Evolutionary conservation across 2,113 vertebrate species (phyloP), one percentile per base, ranked within the genome.

Genomic region (Urocitellus parryii): DNA sequence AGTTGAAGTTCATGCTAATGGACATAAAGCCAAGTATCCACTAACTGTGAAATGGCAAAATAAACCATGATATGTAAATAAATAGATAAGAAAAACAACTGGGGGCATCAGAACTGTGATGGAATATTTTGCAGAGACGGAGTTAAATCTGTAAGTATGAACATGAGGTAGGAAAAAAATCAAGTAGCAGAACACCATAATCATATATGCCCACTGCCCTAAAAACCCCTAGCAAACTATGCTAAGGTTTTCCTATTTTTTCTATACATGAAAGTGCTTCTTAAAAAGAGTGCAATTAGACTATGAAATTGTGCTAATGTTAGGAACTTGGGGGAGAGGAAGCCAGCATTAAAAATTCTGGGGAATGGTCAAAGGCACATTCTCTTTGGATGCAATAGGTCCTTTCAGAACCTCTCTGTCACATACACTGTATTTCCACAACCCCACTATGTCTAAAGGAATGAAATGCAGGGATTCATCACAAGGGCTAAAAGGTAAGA

Each of bases 351-450:
- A 13, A 76, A 82, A 77, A 74, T 73, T 58, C 18, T 9, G 16
- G 25, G 29, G 58, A 39, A 45, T n/a, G 20, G 63, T 25, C 39
- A 81, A 53, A 74, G 45, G 42, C 12, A 27, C 18, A 22, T 45
- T 63, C 11, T 29, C 91, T 88, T 78, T 65, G 86, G 48, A 39
- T 63, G 29, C 6, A 2, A 24, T 61, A 90, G 90, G 39, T 84
- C 88, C 87, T 92, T 87, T 88, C 67, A 74, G 80, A 95, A 48
- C 5, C 24, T 25, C 13, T 84, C n/a, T 77, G 61, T 88, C 67
- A 80, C 63, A 51, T 0, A 65, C 79, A 80, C 1, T 53, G 32
- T 74, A 39, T 72, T 93, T 79, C 87, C 74, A 63, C 65, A 86
- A 51, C 37, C 39, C 58, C n/a, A 20, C 84, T 5, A n/a, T 2